Evolutionary conservation across 1,140 invertebrate genomes (phyloP).

Genomic region (Nomia melanderi): DNA sequence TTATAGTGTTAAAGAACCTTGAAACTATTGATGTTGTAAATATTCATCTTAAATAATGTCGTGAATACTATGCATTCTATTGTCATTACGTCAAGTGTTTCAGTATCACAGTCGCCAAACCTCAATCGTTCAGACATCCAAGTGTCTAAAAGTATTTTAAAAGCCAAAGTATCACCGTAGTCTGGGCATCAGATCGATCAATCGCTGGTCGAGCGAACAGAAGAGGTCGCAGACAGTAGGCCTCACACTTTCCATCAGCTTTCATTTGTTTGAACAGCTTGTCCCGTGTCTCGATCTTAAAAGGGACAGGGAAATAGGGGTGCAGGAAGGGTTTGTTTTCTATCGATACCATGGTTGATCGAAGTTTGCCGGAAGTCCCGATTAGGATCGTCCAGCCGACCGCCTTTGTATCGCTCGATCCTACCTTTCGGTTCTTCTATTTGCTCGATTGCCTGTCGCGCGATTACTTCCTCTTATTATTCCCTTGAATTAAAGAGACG

Average conservation of each 20-base stretch:
- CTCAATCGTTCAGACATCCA: background rate
- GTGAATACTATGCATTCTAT: too few relatives aligned
- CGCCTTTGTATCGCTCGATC: conserved; percentile 30
- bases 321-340: conserved; percentile 55
- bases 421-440: conserved; percentile 27
- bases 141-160: conserved; percentile 16
- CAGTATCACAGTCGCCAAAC: too few relatives aligned
- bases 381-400: conserved; percentile 61
- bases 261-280: conserved; percentile 69
- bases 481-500: background rate
- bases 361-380: conserved; percentile 57
- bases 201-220: conserved; percentile 13
- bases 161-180: conserved; percentile 15
- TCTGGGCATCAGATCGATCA: conserved; percentile 32
- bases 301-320: conserved; percentile 19
- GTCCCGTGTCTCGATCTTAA: conserved; percentile 64
- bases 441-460: conserved; percentile 37
- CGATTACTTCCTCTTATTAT: conserved; percentile 34
- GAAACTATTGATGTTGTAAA: too few relatives aligned
- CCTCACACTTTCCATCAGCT: conserved; percentile 65
- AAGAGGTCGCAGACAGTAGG: conserved; percentile 35
- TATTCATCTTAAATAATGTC: too few relatives aligned
- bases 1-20: too few relatives aligned
- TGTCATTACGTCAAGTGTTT: too few relatives aligned
- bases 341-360: conserved; percentile 56